Percentiles rank a stretch among this genome's conserved stretches.
phyloP scores from a whole-genome alignment of 2,888 invertebrate genomes.

The Campoletis raptor region DNA sequence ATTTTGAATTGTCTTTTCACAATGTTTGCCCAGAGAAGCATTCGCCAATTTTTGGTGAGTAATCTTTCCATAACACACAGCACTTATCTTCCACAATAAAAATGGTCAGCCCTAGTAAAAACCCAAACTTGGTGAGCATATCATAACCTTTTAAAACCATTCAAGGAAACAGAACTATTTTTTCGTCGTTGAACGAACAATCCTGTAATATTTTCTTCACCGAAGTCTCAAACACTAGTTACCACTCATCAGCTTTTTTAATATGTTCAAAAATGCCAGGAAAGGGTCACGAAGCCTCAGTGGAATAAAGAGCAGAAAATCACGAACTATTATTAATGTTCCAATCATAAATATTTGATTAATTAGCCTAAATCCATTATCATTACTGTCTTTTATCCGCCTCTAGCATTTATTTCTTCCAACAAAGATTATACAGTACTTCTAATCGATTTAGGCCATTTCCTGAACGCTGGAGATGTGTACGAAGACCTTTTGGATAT shows the following conservation, averaged over 20 bases:
- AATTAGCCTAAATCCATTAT: background rate
- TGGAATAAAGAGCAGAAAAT: background rate
- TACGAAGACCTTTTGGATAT: slow-evolving; percentile 93
- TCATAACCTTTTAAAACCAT: background rate
- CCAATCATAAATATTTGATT: background rate
- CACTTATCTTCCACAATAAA: background rate
- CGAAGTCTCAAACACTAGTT: too few relatives aligned
- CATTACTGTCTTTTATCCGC: background rate
- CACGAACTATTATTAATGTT: too few relatives aligned
- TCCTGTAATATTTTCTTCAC: too few relatives aligned
- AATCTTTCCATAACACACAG: background rate
- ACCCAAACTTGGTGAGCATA: background rate
- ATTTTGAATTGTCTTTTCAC: slow-evolving; percentile 93
- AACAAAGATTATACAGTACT: background rate
- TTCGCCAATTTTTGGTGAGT: slow-evolving; percentile 90
- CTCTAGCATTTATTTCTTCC: background rate
- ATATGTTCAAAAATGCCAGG: background rate
- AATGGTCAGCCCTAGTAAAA: background rate
- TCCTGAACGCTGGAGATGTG: slow-evolving; percentile 91
- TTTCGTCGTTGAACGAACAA: too few relatives aligned
- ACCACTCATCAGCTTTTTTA: too few relatives aligned
- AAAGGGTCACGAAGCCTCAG: background rate
- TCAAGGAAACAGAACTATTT: background rate
- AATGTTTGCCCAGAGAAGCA: slow-evolving; percentile 91
- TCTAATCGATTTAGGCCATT: slow-evolving; percentile 85